Evolutionary conservation across 2,797 vertebrate genomes (phyloP), one percentile per base, ranked within the genome.

Genomic region (Acipenser oxyrinchus): DNA sequence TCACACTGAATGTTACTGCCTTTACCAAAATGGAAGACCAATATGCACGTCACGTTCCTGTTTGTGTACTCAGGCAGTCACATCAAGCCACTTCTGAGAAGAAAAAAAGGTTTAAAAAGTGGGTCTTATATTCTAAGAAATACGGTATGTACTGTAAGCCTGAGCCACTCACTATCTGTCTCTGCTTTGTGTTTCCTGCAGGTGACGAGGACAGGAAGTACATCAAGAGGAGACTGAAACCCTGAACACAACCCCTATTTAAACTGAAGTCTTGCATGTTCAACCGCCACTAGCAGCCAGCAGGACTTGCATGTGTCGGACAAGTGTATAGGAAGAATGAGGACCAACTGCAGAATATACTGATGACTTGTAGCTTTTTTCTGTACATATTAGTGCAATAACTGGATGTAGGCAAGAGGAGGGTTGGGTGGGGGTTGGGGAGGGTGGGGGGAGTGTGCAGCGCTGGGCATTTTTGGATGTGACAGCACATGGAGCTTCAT

Each of bases 161-260:
- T 37, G 23, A 2, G 23, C 23, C 23, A 4, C 23, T 37, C 23
- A 37, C 23, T 37, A 37, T 37, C 49, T n/a, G 10, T 6, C 7
- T 66, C 58, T n/a, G 61, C 57, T 57, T 13, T 70, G 5, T 61
- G 48, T 68, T 62, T 0, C 0, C 63, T 81, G 69, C 82, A 97
- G 95, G 87, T 82, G 89, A 90, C 71, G 92, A 93, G 70, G 86
- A 87, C 66, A 89, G 77, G 81, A 89, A 90, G 79, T 95, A 93
- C 85, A 83, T 57, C 77, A 86, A 72, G 71, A 76, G 5, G 86
- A 83, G 89, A 89, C 74, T 64, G 84, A 84, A 85, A 77, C 82
- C 79, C 70, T 87, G 78, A 74, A 69, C 71, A 74, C 79, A 78
- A n/a, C 72, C 74, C 73, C 73, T 75, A 66, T 49, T 73, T 66